These are phyloP conservation scores for Geotrupes spiniger DNA, from an alignment of 2,888 invertebrate species.

Conservation along the genomic window DNA sequence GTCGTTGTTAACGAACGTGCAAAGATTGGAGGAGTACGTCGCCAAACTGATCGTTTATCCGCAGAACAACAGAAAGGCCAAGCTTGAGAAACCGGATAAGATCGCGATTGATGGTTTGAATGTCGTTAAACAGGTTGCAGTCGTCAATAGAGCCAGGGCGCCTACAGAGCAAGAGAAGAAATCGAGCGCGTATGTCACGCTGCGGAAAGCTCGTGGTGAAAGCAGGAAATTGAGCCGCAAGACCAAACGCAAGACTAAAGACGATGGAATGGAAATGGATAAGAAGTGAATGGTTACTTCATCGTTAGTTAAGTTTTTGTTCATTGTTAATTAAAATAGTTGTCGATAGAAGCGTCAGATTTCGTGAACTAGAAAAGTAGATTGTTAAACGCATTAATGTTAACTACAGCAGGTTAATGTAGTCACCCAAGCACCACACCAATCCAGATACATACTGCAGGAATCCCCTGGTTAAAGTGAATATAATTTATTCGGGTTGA, in stretches of 20 bases:
- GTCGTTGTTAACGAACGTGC: slow-evolving; percentile 82
- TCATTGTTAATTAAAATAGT: no score
- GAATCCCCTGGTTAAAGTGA: no score
- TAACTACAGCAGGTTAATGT: no score
- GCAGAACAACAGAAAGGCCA: slow-evolving; percentile 60
- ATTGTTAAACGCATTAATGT: no score
- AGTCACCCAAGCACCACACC: no score
- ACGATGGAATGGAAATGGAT: slow-evolving; percentile 16
- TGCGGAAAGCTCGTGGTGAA: slow-evolving; percentile 62
- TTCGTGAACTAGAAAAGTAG: no score
- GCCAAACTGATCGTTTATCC: slow-evolving; percentile 93
- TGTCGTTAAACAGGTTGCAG: slow-evolving; percentile 54
- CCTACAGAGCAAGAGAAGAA: slow-evolving; percentile 82
- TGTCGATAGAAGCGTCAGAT: no score
- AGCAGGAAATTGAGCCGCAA: slow-evolving; percentile 15
- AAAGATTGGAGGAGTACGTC: slow-evolving; percentile 89
- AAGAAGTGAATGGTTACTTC: no score
- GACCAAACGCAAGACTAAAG: slow-evolving; percentile 15
- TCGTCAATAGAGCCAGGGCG: slow-evolving; percentile 64
- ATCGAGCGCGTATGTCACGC: slow-evolving; percentile 78
- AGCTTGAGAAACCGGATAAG: slow-evolving; percentile 56
- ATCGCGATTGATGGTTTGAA: neutral
- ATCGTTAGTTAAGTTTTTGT: no score
- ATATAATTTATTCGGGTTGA: no score
- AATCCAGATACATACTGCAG: no score